These are phyloP conservation scores for Choloepus didactylus DNA, from an alignment of 2,797 vertebrate genomes.

Conservation along the genomic window DNA sequence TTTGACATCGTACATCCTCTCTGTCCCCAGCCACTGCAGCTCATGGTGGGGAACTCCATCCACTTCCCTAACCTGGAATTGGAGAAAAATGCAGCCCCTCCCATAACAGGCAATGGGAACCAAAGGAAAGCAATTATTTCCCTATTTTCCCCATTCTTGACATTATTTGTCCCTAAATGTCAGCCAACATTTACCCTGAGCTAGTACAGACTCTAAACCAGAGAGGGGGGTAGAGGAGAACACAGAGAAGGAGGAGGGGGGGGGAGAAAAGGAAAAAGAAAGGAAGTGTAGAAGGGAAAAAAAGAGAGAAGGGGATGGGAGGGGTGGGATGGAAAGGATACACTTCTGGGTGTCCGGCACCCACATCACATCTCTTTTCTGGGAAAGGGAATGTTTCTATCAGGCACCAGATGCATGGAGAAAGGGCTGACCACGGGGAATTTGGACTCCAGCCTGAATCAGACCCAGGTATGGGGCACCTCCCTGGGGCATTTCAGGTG, in stretches of 20 bases:
- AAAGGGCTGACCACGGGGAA: background rate
- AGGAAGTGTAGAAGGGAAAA: background rate
- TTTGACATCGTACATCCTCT: rapidly evolving
- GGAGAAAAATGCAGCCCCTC: background rate
- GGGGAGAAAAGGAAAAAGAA: too few species aligned
- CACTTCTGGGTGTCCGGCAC: background rate
- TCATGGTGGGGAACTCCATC: background rate
- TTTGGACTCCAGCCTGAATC: too few species aligned
- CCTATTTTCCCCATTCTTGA: background rate
- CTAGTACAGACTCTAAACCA: background rate
- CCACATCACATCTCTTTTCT: background rate
- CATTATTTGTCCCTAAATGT: background rate
- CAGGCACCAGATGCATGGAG: rapidly evolving
- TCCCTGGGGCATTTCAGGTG: background rate
- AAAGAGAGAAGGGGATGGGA: background rate
- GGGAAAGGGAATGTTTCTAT: background rate
- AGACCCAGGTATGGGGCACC: background rate
- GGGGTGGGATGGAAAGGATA: background rate
- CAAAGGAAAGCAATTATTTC: background rate
- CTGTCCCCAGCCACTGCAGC: background rate
- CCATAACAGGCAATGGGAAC: too few species aligned
- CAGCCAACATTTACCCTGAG: background rate
- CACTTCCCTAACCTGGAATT: background rate
- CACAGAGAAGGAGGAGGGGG: background rate
- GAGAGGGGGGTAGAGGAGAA: background rate